These are phyloP conservation scores for Pyrgus malvae DNA, from an alignment of 2,888 invertebrate genomes.

Conservation along the genomic window DNA sequence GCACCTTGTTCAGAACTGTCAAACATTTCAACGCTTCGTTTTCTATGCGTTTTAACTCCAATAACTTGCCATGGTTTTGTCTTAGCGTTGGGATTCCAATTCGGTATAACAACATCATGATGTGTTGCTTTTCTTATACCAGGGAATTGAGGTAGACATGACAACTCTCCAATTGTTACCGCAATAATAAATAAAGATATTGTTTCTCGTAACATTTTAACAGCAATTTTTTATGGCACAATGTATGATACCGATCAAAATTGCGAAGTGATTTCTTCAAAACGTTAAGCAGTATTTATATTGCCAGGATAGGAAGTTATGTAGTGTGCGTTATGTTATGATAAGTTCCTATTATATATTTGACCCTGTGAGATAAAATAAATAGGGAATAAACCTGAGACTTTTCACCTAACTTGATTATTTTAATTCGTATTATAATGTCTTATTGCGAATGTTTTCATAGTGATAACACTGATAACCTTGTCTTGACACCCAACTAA, in stretches of 20 bases:
- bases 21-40: slow-evolving; percentile 29
- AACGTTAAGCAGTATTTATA: background rate
- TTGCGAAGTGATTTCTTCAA: background rate
- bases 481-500: too few species aligned
- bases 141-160: slow-evolving; percentile 33
- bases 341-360: background rate
- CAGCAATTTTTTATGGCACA: background rate
- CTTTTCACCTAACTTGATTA: background rate
- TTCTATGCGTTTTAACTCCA: slow-evolving; percentile 35
- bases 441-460: background rate
- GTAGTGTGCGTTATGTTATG: background rate
- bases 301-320: background rate
- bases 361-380: background rate
- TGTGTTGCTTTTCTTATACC: slow-evolving; percentile 42
- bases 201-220: slow-evolving; percentile 14
- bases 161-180: slow-evolving; percentile 11
- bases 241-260: too few species aligned
- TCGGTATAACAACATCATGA: slow-evolving; percentile 46
- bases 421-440: too few species aligned
- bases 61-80: slow-evolving; percentile 47
- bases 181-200: background rate
- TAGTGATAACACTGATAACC: background rate
- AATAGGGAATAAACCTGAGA: slow-evolving; percentile 2
- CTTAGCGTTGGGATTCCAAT: slow-evolving; percentile 50
- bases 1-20: slow-evolving; percentile 5